phyloP scores from a whole-genome alignment of 2,113 vertebrate species.

The Corythornis cristatus region DNA sequence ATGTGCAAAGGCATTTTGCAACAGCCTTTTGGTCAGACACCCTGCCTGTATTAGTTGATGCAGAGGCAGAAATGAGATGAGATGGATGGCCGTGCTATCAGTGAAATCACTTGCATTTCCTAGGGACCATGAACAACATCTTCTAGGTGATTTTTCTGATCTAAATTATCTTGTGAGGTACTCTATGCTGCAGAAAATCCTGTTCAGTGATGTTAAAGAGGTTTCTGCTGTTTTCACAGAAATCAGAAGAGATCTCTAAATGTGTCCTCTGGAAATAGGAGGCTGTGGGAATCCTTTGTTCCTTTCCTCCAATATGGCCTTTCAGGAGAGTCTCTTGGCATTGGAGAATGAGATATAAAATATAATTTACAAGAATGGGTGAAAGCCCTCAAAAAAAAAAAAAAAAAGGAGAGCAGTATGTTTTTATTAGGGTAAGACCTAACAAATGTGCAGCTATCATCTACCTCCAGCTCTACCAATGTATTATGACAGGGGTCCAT shows the following conservation, averaged over 20 bases:
- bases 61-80: neutral
- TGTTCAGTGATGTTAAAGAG: neutral
- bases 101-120: neutral
- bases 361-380: neutral
- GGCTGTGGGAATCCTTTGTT: neutral
- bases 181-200: neutral
- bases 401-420: neutral
- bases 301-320: neutral
- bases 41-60: neutral
- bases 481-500: neutral
- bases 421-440: neutral
- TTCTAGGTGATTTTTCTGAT: neutral
- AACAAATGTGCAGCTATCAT: neutral
- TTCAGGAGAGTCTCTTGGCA: neutral
- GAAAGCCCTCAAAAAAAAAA: neutral
- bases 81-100: rapidly evolving
- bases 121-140: neutral
- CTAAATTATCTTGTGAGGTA: neutral
- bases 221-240: neutral
- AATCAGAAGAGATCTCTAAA: neutral
- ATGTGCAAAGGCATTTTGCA: neutral
- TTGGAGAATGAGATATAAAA: neutral
- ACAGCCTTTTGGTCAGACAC: neutral
- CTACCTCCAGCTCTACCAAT: neutral
- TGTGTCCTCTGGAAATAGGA: neutral